phyloP scores from a whole-genome alignment of 2,888 invertebrate species.

The Cerastis leucographa region DNA sequence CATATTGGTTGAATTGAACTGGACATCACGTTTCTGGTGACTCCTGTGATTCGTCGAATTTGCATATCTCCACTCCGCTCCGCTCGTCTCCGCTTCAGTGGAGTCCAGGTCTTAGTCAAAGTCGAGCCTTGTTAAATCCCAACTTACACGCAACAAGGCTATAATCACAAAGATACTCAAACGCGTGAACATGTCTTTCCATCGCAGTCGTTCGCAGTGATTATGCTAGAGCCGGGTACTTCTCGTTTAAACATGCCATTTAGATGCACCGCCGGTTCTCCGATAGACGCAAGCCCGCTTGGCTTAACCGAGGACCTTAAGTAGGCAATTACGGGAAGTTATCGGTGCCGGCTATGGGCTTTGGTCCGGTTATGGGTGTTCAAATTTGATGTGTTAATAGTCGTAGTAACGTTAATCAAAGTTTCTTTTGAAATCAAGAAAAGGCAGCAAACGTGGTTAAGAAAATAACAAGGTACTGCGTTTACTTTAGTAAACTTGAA shows the following conservation, averaged over 20 bases:
- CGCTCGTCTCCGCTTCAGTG: not conserved
- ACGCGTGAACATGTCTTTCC: slow-evolving; percentile 6
- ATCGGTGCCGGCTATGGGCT: slow-evolving; percentile 3
- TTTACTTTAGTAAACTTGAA: not conserved
- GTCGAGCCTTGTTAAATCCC: not conserved
- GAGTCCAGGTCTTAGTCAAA: not conserved
- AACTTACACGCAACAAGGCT: not conserved
- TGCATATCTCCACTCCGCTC: not conserved
- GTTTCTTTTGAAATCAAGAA: not conserved
- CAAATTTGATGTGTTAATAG: slow-evolving; percentile 39
- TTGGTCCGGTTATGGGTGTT: slow-evolving; percentile 7
- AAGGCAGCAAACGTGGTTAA: not conserved
- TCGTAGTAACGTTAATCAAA: slow-evolving; percentile 3
- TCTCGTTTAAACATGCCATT: slow-evolving; percentile 52
- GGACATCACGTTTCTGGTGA: not conserved
- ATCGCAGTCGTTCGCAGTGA: slow-evolving; percentile 22
- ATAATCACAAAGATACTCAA: slow-evolving; percentile 26
- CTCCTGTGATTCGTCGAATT: not conserved
- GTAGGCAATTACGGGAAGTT: slow-evolving; percentile 52
- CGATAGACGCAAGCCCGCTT: slow-evolving; percentile 43
- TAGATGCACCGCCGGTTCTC: slow-evolving; percentile 45
- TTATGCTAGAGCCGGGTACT: slow-evolving; percentile 26
- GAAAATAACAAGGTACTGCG: not conserved
- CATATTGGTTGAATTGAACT: not conserved
- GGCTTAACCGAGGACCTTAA: slow-evolving; percentile 29